Base-by-base conservation (phyloP, 2,797 vertebrate genomes). In the Crenichthys baileyi region DNA sequence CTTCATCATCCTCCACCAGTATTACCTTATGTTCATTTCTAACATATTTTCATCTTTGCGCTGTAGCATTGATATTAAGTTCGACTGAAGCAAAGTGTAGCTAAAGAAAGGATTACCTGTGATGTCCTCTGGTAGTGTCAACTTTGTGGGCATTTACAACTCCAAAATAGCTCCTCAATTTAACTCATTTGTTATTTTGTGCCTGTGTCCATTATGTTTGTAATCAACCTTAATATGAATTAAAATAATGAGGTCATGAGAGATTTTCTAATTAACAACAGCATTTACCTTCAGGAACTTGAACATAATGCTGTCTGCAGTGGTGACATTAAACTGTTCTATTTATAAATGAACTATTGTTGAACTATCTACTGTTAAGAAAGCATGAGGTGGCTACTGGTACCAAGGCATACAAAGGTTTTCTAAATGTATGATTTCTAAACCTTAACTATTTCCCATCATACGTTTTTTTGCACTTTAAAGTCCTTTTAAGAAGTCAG, bases 1-100 rank as follows among this genome's bases (percentile, higher is more conserved):
- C 87, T 88, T 91, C 85, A 84, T 88, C 79, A 26, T 55, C 53
- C 74, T 84, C 81, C 81, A 80, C 61, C 79, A 58, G 36, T 51
- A 78, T 79, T 29, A 31, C 70, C 85, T 75, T 12, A 50, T 68
- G 50, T 71, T 90, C 87, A 85, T 84, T 85, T 89, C 82, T 7
- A 53, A 76, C 74, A 65, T 81, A 79, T 78, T 86, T 84, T 90
- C 76, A 89, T 88, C 83, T 85, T 77, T 2, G 39, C 18, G 60
- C 75, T 51, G 77, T 51, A 58, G 83, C 79, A 85, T 67, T 76
- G 82, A 87, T 85, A 86, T 63, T 9, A 48, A 83, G 76, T 51
- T n/a, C 73, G 76, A 61, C 65, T 75, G 74, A 82, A 78, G 70
- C 46, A 44, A 1, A 8, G 70, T 76, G 73, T 74, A 80, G 50